phyloP scores from a whole-genome alignment of 2,797 vertebrate species.

The Spizella passerina region DNA sequence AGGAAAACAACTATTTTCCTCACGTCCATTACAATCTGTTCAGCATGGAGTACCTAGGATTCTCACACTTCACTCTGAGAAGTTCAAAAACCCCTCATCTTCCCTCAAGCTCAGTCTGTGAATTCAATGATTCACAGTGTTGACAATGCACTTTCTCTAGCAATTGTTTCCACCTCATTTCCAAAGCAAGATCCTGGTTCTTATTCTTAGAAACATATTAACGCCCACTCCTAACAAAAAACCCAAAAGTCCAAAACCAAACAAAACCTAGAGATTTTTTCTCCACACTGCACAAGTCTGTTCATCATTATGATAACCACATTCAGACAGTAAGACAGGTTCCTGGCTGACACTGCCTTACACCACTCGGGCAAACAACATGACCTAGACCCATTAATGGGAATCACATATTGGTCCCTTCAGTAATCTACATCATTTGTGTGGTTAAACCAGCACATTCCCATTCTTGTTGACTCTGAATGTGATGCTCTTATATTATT shows the following conservation, averaged over 20 bases:
- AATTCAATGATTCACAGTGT: neutral
- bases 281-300: neutral
- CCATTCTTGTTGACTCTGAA: neutral
- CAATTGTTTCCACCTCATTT: neutral
- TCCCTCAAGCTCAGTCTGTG: neutral
- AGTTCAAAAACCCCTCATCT: neutral
- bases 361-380: neutral
- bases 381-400: neutral
- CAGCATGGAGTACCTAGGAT: neutral
- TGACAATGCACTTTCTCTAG: neutral
- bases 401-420: neutral
- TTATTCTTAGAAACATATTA: neutral
- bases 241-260: neutral
- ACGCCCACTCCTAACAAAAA: rapidly evolving
- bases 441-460: neutral
- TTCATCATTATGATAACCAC: neutral
- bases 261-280: neutral
- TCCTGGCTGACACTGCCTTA: neutral
- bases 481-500: neutral
- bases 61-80: neutral
- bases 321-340: neutral
- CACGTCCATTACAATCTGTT: neutral
- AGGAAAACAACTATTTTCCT: neutral
- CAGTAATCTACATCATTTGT: neutral
- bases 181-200: neutral